Evolutionary conservation across 2,888 invertebrate genomes (phyloP), one percentile per base, ranked within the genome.

Genomic region (Caenorhabditis imperialis): DNA sequence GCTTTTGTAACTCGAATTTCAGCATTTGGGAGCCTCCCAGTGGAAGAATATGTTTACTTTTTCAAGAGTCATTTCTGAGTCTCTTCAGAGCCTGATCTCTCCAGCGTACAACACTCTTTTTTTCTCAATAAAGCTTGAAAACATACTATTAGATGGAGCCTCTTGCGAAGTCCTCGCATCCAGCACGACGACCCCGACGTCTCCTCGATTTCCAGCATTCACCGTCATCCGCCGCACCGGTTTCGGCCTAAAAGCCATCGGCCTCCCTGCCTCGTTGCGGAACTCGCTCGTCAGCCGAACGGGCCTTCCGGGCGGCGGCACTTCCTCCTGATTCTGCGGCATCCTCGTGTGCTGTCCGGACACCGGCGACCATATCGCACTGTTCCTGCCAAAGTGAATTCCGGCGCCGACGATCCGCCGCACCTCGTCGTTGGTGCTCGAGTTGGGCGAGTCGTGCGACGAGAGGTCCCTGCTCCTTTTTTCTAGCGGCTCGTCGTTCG

Each of bases 391-490:
- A 20, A 65, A 42, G 20, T 57, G 14, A 14, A 65, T 6, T 12
- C 58, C 61, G 18, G 48, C 53, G 45, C 67, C 72, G 5, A 72
- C 67, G 23, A 71, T 77, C n/a, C 58, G 30, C n/a, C 65, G 54
- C 14, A 78, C 72, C 54, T 80, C 78, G 16, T 80, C 76, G 40
- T 80, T 80, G 3, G 75, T 75, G 20, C 72, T 77, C 38, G 81
- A 81, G 62, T 78, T 83, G 0, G 77, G 71, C 20, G 84, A 84
- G 45, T 85, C 85, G 22, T 79, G 74, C 10, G 84, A 83, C 12
- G 79, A 54, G 8, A 48, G 69, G 62, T 86, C 84, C 18, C 86
- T 69, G 33, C 74, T 75, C 12, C 86, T 77, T 67, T 85, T 85
- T 38, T 81, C 84, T 2, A 60, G 23, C 6, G 84, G 81, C 27